Conservation (phyloP, 2,888 invertebrate genomes). For the Mantis religiosa region DNA sequence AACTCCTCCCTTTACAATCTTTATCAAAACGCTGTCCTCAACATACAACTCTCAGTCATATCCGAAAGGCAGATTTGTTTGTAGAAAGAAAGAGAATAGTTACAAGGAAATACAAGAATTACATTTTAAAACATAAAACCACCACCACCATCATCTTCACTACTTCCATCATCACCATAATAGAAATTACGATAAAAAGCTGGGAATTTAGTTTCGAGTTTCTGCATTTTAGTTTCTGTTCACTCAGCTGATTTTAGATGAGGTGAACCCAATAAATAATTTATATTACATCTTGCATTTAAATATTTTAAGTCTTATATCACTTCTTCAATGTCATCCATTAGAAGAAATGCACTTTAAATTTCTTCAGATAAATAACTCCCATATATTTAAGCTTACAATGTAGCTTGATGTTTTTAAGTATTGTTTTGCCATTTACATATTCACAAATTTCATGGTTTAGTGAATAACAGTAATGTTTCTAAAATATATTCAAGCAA, state of each 20-base stretch:
- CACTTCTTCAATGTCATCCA: too few relatives aligned
- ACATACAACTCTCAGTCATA: neutral
- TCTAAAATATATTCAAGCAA: neutral
- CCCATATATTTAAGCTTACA: too few relatives aligned
- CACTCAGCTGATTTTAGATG: neutral
- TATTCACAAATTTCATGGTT: too few relatives aligned
- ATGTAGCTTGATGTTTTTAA: too few relatives aligned
- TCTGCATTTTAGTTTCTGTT: neutral
- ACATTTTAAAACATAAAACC: neutral
- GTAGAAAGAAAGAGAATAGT: neutral
- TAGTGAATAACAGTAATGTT: too few relatives aligned
- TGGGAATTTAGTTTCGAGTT: neutral
- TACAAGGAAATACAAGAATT: neutral
- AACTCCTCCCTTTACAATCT: neutral
- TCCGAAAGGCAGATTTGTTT: neutral
- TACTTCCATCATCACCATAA: neutral
- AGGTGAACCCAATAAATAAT: neutral
- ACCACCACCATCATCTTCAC: neutral
- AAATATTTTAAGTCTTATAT: too few relatives aligned
- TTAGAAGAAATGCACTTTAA: too few relatives aligned
- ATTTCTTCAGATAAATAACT: too few relatives aligned
- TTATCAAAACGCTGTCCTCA: neutral
- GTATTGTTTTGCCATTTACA: too few relatives aligned
- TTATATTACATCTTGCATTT: too few relatives aligned
- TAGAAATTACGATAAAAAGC: neutral